Base-by-base conservation (phyloP, 1,140 invertebrate genomes). In the Euura lappo region DNA sequence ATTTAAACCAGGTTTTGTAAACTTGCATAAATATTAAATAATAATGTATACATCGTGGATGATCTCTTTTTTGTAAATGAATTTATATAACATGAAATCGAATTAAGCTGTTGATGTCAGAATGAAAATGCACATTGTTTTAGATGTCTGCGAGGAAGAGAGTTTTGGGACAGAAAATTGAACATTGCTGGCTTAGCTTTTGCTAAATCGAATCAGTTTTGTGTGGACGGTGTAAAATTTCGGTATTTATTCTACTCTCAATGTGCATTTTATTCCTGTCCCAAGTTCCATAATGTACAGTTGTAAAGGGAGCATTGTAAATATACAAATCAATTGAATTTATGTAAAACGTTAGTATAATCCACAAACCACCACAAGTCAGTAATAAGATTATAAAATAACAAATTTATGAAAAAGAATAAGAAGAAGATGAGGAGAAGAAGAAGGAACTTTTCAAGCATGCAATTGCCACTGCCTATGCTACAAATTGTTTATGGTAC, bases 391-490 rank as follows among this genome's bases (percentile, higher is more conserved):
- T 71, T 8, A 8, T 71, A 51, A 64, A 47, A 71, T 42, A 6
- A 6, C 6, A 6, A 13, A 67, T 7, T 7, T 67, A 44, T 45
- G 44, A 69, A n/a, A 69, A 7, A 69, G 13, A 69, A 3, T 44
- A 69, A 69, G 1, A 44, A 44, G 45, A 45, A 69, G 45, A 44
- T 3, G 2, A 69, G n/a, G 45, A 3, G 4, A 69, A 69, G 8
- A n/a, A 28, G 51, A 80, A 44, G 44, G 66, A 78, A 74, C 79
- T 77, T 78, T 80, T 80, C 68, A 79, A 71, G n/a, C 28, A 74
- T 79, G 78, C 68, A 67, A 75, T 72, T 77, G 77, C 68, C 80
- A 82, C 80, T 82, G 80, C 80, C 80, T 80, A 71, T 74, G 79
- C 74, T 79, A 75, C 72, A 47, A 72, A 73, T 77, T 64, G 70